phyloP scores from a whole-genome alignment of 2,113 vertebrate species.

The Tupaia chinensis region DNA sequence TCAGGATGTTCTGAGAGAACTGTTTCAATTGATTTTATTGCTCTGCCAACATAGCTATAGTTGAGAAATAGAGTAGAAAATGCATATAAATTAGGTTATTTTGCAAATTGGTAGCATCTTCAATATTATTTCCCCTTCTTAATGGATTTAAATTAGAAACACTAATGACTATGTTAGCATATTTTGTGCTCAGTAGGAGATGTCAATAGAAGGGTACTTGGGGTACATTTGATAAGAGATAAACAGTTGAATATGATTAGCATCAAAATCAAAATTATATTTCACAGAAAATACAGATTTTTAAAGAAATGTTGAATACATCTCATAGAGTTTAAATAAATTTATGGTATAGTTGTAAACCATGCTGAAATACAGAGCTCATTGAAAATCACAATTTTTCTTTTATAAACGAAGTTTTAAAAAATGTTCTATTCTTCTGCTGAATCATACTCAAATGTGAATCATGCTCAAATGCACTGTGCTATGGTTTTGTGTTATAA shows the following conservation, averaged over 20 bases:
- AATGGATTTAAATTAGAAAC: slow-evolving; percentile 82
- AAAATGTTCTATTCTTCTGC: not conserved
- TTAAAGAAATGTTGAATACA: slow-evolving; percentile 56
- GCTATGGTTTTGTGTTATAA: not conserved
- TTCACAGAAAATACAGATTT: slow-evolving; percentile 59
- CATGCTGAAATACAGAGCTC: slow-evolving; percentile 46
- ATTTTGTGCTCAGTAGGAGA: slow-evolving; percentile 78
- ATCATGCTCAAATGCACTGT: slow-evolving; percentile 24
- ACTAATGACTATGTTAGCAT: slow-evolving; percentile 79
- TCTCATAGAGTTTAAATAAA: slow-evolving; percentile 63
- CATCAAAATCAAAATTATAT: slow-evolving; percentile 76
- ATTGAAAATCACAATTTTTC: slow-evolving; percentile 51
- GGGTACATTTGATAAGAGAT: slow-evolving; percentile 69
- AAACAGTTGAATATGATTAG: slow-evolving; percentile 77
- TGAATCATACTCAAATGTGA: slow-evolving; percentile 50
- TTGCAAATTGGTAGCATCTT: slow-evolving; percentile 79
- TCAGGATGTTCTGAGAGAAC: slow-evolving; percentile 66
- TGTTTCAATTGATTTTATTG: slow-evolving; percentile 67
- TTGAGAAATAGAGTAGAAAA: slow-evolving; percentile 73
- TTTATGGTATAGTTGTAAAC: slow-evolving; percentile 26
- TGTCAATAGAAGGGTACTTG: slow-evolving; percentile 15
- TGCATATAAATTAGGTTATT: slow-evolving; percentile 80
- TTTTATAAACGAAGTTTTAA: not conserved
- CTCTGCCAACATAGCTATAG: slow-evolving; percentile 48
- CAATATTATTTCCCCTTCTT: slow-evolving; percentile 74